A percentile compares a stretch with the other conserved stretches of the same genome.
These are phyloP conservation scores for Ailuropoda melanoleuca DNA, from an alignment of 2,113 vertebrate genomes.

Conservation along the genomic window DNA sequence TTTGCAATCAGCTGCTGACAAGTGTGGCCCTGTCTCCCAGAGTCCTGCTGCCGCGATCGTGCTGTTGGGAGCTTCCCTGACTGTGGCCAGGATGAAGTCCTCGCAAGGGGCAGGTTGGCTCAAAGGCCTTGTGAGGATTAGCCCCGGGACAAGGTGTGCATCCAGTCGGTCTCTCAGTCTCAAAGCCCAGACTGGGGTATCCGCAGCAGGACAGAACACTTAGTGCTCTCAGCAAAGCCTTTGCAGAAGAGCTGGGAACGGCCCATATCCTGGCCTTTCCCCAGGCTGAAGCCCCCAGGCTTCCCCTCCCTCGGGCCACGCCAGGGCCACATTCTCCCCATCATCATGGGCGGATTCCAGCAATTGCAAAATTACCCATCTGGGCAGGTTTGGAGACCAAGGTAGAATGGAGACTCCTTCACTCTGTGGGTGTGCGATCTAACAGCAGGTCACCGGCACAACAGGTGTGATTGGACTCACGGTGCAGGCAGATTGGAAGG, in stretches of 20 bases:
- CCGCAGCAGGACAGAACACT: fast-evolving
- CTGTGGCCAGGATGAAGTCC: fast-evolving
- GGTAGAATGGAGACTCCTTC: not conserved
- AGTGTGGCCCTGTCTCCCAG: fast-evolving
- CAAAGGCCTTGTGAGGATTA: not conserved
- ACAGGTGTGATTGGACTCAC: too few relatives aligned
- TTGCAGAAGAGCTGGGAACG: not conserved
- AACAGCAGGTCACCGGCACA: fast-evolving
- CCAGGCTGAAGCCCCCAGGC: too few relatives aligned
- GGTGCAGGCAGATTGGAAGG: fast-evolving
- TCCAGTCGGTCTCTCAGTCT: not conserved
- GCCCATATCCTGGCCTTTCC: fast-evolving
- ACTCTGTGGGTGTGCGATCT: fast-evolving
- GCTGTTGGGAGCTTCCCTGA: too few relatives aligned
- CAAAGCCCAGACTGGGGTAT: too few relatives aligned
- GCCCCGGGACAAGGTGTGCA: fast-evolving
- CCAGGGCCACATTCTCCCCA: fast-evolving
- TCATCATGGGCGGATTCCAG: fast-evolving
- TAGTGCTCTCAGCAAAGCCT: not conserved
- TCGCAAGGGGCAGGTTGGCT: fast-evolving
- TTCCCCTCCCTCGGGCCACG: too few relatives aligned
- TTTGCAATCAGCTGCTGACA: fast-evolving
- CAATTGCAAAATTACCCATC: fast-evolving
- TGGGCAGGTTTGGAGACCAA: not conserved
- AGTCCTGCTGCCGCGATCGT: fast-evolving